Conservation (phyloP, 2,888 invertebrate species). For the Cryptops parisi region DNA sequence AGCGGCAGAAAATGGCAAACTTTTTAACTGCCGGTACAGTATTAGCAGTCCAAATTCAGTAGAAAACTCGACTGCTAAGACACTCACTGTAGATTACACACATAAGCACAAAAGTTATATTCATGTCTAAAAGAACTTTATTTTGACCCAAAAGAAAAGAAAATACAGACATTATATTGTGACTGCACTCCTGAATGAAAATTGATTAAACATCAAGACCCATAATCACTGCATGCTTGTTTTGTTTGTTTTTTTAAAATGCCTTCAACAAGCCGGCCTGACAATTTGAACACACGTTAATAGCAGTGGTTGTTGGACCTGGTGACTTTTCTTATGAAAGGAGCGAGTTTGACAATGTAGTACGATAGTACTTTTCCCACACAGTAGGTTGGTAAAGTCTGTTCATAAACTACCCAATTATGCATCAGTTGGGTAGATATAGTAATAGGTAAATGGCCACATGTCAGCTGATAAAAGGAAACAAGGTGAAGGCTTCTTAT, state of each 20-base stretch:
- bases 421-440: not conserved
- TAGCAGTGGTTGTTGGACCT: too few relatives aligned
- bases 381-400: slow-evolving; percentile 1
- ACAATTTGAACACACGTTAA: too few relatives aligned
- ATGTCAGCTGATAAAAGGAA: not conserved
- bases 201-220: too few relatives aligned
- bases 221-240: too few relatives aligned
- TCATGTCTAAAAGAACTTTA: slow-evolving; percentile 11
- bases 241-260: too few relatives aligned
- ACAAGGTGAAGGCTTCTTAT: not conserved
- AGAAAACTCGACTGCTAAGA: too few relatives aligned
- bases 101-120: not conserved
- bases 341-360: not conserved
- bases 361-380: not conserved
- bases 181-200: slow-evolving; percentile 7
- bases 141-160: slow-evolving; percentile 5
- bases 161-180: slow-evolving; percentile 8
- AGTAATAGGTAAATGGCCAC: not conserved
- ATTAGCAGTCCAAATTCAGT: too few relatives aligned
- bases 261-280: too few relatives aligned
- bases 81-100: too few relatives aligned
- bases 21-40: too few relatives aligned
- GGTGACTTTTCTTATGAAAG: too few relatives aligned
- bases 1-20: too few relatives aligned
- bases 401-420: not conserved